Evolutionary conservation across 2,888 invertebrate genomes (phyloP), one percentile per base, ranked within the genome.

Genomic region (Antheraea assamensis): DNA sequence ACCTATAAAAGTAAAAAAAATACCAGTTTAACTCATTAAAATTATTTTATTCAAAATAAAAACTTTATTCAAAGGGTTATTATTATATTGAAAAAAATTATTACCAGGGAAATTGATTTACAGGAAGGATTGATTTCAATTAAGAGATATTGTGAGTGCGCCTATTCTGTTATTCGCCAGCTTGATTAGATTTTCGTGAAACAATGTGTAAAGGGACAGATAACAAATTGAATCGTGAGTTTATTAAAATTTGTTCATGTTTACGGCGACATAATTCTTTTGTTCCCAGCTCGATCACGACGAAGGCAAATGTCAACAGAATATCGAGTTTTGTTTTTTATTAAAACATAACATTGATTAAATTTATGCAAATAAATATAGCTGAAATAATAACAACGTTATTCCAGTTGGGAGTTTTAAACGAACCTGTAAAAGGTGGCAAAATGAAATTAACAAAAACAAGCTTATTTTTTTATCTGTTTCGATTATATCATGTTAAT

Each of bases 121-220:
- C 87, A 84, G 85, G 85, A 88, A 88, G 88, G 87, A 90, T 92
- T 89, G 90, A 90, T 91, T 91, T 92, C 90, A 92, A 92, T 92
- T 92, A 91, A 91, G 86, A 90, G 89, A 91, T 92, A 91, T 91
- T 86, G 87, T 84, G 87, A 87, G 85, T 81, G 84, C 81, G 81
- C 76, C 88, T 81, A 88, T 92, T 92, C 90, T 92, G 86, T 89
- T 90, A 89, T 90, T 90, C 85, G 80, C 81, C 78, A 79, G 87
- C 83, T 89, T 91, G 90, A 92, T 92, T 92, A 91, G 91, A 85
- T 90, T 91, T 88, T 86, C 85, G 84, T 84, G 85, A 88, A 91
- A 91, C 91, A 92, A 91, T 91, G 88, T 90, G 86, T 88, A 88
- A 88, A 87, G 84, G 89, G 90, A 87, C 89, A 87, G 88, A 90